Evolutionary conservation across 2,888 invertebrate genomes (phyloP), one percentile per base, ranked within the genome.

Genomic region (Drosophila subsilvestris): DNA sequence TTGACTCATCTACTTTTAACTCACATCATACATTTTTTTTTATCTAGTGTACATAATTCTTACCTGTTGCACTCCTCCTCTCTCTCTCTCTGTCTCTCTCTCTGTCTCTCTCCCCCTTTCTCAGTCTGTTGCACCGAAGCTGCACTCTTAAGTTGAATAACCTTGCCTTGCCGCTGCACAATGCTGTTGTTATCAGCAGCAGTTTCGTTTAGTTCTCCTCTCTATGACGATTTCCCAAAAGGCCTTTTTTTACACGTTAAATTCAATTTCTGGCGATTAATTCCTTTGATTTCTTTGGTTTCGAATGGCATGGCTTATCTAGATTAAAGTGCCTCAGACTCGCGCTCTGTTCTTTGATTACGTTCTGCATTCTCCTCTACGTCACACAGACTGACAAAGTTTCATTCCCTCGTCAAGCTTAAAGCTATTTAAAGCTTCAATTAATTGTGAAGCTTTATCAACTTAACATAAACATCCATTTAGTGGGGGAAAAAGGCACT

Each of bases 301-400:
- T 45, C 45, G 27, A 47, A 55, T 48, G 1, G 18, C 67, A 29
- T 63, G 45, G 10, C 55, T 45, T 20, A 27, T 42, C 17, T 27
- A 22, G 55, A 48, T 65, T 66, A 66, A 32, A 14, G 14, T 12
- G 18, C 2, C 20, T 22, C 14, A 29, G 43, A 20, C 22, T 18
- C 60, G 37, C 14, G 37, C 37, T 37, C 37, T 37, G 37, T 37
- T 37, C n/a, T 51, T 9, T 43, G 18, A 20, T 43, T 43, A 58
- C 18, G 63, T 66, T 65, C 42, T 65, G 65, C 66, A 66, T 55
- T 67, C 56, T 45, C 22, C 43, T 65, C 65, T 65, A 65, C 53
- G 51, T 65, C 66, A 65, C 66, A 45, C 25, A 32, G 67, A 65
- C 67, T 65, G 67, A 14, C 37, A 37, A 37, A 37, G 37, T 37